Conservation (phyloP, 1,140 invertebrate species). For the Formica exsecta region DNA sequence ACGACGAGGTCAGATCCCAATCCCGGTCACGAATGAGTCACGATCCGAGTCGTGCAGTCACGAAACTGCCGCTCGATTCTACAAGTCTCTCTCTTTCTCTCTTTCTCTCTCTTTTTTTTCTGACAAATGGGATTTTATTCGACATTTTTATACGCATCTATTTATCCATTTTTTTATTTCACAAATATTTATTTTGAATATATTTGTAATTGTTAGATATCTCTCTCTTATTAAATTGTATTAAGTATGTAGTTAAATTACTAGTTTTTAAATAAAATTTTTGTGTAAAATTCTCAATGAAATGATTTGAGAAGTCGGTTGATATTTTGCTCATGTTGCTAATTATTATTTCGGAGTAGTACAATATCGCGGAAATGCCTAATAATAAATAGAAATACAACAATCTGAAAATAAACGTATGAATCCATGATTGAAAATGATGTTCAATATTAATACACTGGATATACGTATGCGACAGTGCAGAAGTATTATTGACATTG, state of each 20-base stretch:
- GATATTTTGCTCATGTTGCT: neutral
- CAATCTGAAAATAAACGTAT: neutral
- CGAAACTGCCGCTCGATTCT: slow-evolving; percentile 64
- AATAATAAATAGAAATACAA: neutral
- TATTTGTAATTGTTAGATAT: neutral
- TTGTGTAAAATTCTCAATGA: neutral
- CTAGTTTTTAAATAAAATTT: neutral
- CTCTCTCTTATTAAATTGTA: neutral
- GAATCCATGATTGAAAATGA: neutral
- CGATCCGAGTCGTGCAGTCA: slow-evolving; percentile 69
- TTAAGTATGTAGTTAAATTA: neutral
- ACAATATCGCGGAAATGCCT: neutral
- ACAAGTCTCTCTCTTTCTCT: neutral
- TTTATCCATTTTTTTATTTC: neutral
- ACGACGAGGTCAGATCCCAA: slow-evolving; percentile 73
- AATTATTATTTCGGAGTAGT: neutral
- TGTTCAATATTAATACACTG: neutral
- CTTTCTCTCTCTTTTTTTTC: slow-evolving; percentile 6
- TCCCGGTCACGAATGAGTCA: slow-evolving; percentile 75
- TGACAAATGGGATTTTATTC: neutral
- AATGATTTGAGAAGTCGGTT: neutral
- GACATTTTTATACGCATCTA: neutral
- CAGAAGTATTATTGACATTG: neutral
- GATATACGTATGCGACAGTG: too few species aligned
- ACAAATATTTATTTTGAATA: neutral